A percentile compares a stretch with the other conserved stretches of the same genome.
Evolutionary conservation across 1,140 invertebrate genomes (phyloP).

Genomic region (Andricus grossulariae): DNA sequence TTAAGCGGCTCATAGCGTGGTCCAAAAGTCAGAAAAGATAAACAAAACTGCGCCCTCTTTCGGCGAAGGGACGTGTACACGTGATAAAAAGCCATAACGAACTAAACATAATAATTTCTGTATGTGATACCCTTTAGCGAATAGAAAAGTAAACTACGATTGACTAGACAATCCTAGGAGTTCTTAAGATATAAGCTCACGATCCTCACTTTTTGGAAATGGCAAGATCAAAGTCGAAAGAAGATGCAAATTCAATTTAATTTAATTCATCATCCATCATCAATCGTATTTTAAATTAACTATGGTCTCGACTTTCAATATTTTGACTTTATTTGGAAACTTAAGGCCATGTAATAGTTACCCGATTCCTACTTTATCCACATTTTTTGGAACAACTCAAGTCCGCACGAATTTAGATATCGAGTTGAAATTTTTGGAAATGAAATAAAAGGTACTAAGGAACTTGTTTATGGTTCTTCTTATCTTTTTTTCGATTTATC

Average conservation of each 20-base stretch:
- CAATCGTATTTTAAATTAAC: constrained; percentile 3
- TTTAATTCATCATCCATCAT: neutral
- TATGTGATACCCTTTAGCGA: constrained; percentile 28
- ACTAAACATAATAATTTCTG: constrained; percentile 28
- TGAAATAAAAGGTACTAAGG: too few relatives aligned
- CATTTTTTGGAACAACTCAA: too few relatives aligned
- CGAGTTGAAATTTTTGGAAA: too few relatives aligned
- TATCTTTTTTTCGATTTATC: neutral
- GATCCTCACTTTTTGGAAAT: neutral
- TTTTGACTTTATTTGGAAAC: too few relatives aligned
- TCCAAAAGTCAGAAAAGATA: constrained; percentile 47
- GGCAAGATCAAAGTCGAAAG: neutral
- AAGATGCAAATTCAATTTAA: neutral
- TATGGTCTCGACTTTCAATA: neutral
- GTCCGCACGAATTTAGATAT: too few relatives aligned
- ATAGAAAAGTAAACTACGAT: constrained; percentile 10
- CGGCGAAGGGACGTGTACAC: constrained; percentile 8
- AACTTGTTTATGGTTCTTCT: too few relatives aligned
- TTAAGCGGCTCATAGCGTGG: constrained; percentile 56
- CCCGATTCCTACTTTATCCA: too few relatives aligned
- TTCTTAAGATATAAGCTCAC: constrained; percentile 28
- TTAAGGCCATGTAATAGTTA: too few relatives aligned
- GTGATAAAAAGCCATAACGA: constrained; percentile 31
- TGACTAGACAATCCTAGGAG: constrained; percentile 29
- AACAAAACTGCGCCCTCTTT: constrained; percentile 16